These are phyloP conservation scores for Eupleurogrammus muticus DNA, from an alignment of 2,797 vertebrate species.

Conservation along the genomic window DNA sequence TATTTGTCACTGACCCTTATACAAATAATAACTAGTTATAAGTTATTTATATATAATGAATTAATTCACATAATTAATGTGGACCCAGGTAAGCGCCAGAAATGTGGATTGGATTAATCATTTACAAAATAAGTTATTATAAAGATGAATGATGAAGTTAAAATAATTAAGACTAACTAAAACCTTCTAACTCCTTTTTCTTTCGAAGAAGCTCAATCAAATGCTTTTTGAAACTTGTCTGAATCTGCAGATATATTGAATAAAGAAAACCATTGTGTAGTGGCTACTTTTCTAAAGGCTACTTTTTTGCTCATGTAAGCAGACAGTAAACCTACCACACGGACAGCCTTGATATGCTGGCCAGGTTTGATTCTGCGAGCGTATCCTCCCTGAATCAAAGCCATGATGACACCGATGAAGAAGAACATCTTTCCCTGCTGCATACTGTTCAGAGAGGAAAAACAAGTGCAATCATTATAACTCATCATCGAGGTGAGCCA, in stretches of 20 bases:
- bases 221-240: too few species aligned
- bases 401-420: slow-evolving; percentile 97
- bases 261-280: not conserved
- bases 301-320: not conserved
- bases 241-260: not conserved
- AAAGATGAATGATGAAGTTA: too few species aligned
- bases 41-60: too few species aligned
- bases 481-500: slow-evolving; percentile 3
- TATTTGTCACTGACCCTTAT: too few species aligned
- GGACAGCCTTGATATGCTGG: slow-evolving; percentile 87
- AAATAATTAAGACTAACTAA: too few species aligned
- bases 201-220: too few species aligned
- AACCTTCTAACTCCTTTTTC: too few species aligned
- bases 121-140: too few species aligned
- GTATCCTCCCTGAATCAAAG: slow-evolving; percentile 92
- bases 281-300: not conserved
- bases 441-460: slow-evolving; percentile 83
- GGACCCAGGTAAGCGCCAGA: too few species aligned
- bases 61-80: too few species aligned
- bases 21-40: too few species aligned
- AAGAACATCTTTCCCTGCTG: slow-evolving; percentile 99
- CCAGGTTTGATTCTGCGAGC: slow-evolving; percentile 92
- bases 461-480: not conserved
- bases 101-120: too few species aligned
- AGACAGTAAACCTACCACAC: slow-evolving; percentile 80